phyloP scores from a whole-genome alignment of 2,888 invertebrate species.

The Athalia cordata region DNA sequence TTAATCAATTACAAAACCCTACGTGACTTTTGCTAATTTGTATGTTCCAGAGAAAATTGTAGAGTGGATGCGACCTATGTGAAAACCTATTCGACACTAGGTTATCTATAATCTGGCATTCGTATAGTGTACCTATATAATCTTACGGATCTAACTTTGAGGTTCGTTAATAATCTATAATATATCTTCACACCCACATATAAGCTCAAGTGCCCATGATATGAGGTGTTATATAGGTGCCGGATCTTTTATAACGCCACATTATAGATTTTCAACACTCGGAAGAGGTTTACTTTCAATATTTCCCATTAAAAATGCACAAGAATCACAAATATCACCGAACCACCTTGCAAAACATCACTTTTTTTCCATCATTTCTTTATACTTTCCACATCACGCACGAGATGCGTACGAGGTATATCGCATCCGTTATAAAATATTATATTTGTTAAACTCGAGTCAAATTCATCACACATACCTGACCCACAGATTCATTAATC shows the following conservation, averaged over 20 bases:
- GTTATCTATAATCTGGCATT: constrained; percentile 86
- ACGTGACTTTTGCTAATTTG: constrained; percentile 57
- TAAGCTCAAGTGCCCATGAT: constrained; percentile 58
- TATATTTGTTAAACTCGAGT: no score
- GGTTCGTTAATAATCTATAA: constrained; percentile 80
- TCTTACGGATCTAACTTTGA: constrained; percentile 30
- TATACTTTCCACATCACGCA: no score
- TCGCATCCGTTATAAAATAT: no score
- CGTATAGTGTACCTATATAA: constrained; percentile 44
- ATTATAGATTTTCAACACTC: no score
- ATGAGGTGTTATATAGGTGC: constrained; percentile 17
- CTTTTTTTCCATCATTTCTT: no score
- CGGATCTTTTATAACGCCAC: not conserved
- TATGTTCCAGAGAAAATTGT: constrained; percentile 86
- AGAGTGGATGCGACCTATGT: constrained; percentile 93
- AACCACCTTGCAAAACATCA: no score
- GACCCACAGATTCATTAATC: no score
- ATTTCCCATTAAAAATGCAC: no score
- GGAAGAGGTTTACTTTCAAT: no score
- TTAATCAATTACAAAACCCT: not conserved
- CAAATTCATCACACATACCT: no score
- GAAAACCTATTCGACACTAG: constrained; percentile 95
- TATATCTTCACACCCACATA: constrained; percentile 49
- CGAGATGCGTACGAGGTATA: no score
- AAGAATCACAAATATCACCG: no score